These are phyloP conservation scores for Drosophila paranaensis DNA, from an alignment of 2,888 invertebrate species.

Conservation along the genomic window DNA sequence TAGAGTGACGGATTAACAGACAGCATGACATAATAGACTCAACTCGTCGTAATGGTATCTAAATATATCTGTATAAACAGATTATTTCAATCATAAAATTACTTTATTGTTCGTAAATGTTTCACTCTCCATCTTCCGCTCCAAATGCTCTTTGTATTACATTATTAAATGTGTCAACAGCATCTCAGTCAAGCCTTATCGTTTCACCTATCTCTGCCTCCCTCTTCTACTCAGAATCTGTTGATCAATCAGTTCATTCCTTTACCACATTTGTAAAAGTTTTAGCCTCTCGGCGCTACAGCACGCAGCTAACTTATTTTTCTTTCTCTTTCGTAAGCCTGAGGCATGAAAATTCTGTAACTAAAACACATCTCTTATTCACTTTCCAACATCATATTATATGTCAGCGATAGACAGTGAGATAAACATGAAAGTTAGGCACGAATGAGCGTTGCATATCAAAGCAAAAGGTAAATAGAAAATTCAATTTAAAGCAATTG, in stretches of 20 bases:
- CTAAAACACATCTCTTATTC: slow-evolving; percentile 5
- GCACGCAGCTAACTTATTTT: slow-evolving; percentile 1
- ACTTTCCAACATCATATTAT: slow-evolving; percentile 8
- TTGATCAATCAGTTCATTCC: not conserved
- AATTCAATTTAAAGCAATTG: slow-evolving; percentile 76
- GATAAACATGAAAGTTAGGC: slow-evolving; percentile 10
- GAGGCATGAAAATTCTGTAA: not conserved
- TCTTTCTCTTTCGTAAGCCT: not conserved
- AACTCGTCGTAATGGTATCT: too few relatives aligned
- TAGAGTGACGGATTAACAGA: too few relatives aligned
- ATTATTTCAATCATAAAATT: not conserved
- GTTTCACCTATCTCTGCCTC: too few relatives aligned
- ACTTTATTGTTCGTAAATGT: not conserved
- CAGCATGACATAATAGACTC: too few relatives aligned
- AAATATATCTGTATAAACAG: not conserved
- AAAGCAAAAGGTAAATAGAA: slow-evolving; percentile 63
- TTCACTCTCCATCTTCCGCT: not conserved
- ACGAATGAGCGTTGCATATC: slow-evolving; percentile 30
- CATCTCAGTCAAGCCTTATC: not conserved
- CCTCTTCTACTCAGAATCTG: too few relatives aligned
- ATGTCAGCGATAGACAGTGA: slow-evolving; percentile 11
- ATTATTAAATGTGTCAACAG: not conserved
- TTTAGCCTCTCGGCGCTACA: not conserved
- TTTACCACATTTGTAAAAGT: slow-evolving; percentile 2
- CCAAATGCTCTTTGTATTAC: not conserved